These are phyloP conservation scores for Erpetoichthys calabaricus DNA, from an alignment of 2,797 vertebrate species.

Conservation along the genomic window DNA sequence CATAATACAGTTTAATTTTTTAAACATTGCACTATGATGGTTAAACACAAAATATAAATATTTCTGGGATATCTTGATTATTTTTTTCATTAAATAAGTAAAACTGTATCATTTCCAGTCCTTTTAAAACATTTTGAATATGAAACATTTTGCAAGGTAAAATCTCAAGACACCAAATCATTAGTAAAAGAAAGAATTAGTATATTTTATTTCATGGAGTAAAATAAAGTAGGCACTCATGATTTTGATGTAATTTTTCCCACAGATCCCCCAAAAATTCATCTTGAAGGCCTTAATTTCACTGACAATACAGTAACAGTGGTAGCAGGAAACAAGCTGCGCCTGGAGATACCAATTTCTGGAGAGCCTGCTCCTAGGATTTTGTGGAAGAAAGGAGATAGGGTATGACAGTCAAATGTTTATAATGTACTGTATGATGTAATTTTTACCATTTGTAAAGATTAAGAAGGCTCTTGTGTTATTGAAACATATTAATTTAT, in stretches of 20 bases:
- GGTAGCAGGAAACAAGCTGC: constrained; percentile 87
- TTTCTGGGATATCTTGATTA: no score
- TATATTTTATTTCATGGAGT: no score
- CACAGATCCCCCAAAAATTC: constrained; percentile 80
- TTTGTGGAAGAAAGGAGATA: constrained; percentile 87
- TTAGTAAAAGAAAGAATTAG: background rate
- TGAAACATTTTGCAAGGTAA: no score
- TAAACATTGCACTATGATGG: no score
- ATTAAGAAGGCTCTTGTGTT: background rate
- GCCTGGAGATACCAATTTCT: constrained; percentile 80
- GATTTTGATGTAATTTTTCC: constrained; percentile 20
- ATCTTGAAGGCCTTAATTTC: constrained; percentile 75
- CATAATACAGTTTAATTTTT: no score
- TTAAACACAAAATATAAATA: no score
- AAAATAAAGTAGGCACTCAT: no score
- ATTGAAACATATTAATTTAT: background rate
- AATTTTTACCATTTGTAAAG: background rate
- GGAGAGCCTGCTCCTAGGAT: constrained; percentile 86
- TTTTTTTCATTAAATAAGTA: no score
- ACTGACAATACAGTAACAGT: constrained; percentile 77
- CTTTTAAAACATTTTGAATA: no score
- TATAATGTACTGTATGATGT: background rate
- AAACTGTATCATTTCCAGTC: no score
- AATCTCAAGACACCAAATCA: background rate
- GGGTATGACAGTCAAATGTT: constrained; percentile 47